Percentiles rank a stretch among this genome's conserved stretches.
These are phyloP conservation scores for Leucozona laternaria DNA, from an alignment of 2,888 invertebrate species.

Conservation along the genomic window DNA sequence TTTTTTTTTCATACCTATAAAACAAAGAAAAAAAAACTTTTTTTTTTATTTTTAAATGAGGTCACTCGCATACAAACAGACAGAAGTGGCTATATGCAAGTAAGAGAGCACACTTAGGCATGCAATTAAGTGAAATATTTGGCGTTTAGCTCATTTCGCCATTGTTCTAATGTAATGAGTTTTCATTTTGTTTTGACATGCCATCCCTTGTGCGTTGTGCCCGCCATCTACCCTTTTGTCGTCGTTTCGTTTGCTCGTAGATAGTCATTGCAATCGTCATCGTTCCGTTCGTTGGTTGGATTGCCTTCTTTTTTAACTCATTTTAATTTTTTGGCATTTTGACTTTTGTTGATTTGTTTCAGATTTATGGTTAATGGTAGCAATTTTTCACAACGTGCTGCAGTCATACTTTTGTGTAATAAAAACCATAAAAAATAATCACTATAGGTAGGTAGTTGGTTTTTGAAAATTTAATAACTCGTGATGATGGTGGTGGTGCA, in stretches of 20 bases:
- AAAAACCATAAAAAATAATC: background rate
- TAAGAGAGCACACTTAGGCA: slow-evolving; percentile 53
- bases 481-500: background rate
- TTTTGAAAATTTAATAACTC: slow-evolving; percentile 25
- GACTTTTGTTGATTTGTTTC: slow-evolving; percentile 43
- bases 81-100: slow-evolving; percentile 39
- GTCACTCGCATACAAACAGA: slow-evolving; percentile 41
- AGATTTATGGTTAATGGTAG: slow-evolving; percentile 41
- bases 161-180: slow-evolving; percentile 66
- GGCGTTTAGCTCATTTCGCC: slow-evolving; percentile 66
- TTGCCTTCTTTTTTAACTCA: slow-evolving; percentile 1
- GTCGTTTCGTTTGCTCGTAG: too few species aligned
- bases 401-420: slow-evolving; percentile 7
- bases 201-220: background rate
- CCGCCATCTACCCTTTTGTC: background rate
- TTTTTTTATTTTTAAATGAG: slow-evolving; percentile 33
- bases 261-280: background rate
- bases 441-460: background rate
- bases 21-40: slow-evolving; percentile 1
- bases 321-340: slow-evolving; percentile 44
- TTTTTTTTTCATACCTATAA: too few species aligned
- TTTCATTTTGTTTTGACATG: slow-evolving; percentile 50
- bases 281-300: background rate
- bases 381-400: slow-evolving; percentile 7
- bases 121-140: slow-evolving; percentile 72